phyloP scores from a whole-genome alignment of 2,888 invertebrate species.

The Aspidiotus rigidus region DNA sequence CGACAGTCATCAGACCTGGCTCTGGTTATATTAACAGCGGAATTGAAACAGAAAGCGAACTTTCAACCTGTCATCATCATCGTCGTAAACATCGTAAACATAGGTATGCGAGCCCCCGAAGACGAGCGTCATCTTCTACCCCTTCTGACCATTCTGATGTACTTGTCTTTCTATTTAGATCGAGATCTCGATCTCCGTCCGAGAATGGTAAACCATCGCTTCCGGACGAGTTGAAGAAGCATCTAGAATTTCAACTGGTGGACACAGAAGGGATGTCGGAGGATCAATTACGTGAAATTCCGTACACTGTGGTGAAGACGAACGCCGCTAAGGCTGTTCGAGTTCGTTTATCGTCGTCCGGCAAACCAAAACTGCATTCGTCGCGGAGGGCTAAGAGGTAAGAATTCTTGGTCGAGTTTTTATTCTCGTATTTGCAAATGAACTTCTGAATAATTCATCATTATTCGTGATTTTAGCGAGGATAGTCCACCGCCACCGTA shows the following conservation, averaged over 20 bases:
- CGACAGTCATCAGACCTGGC: slow-evolving; percentile 52
- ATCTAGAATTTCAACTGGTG: slow-evolving; percentile 77
- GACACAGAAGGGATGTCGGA: slow-evolving; percentile 84
- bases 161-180: slow-evolving; percentile 39
- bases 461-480: slow-evolving; percentile 23
- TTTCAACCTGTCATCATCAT: slow-evolving; percentile 41
- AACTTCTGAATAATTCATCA: no score
- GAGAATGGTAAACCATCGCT: slow-evolving; percentile 59
- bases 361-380: slow-evolving; percentile 36
- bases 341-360: slow-evolving; percentile 39
- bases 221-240: slow-evolving; percentile 68
- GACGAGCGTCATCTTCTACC: no score
- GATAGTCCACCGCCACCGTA: slow-evolving; percentile 47
- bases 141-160: neutral
- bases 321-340: slow-evolving; percentile 44
- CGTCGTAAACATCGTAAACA: slow-evolving; percentile 43
- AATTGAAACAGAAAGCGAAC: slow-evolving; percentile 46
- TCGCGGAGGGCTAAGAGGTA: slow-evolving; percentile 40
- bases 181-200: slow-evolving; percentile 59
- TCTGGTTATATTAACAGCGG: slow-evolving; percentile 44
- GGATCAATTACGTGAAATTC: slow-evolving; percentile 74
- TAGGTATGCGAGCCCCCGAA: slow-evolving; percentile 36
- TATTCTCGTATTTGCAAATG: no score
- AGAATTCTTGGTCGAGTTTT: neutral
- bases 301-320: slow-evolving; percentile 74